phyloP scores from a whole-genome alignment of 2,113 vertebrate genomes.

The Aythya baeri region DNA sequence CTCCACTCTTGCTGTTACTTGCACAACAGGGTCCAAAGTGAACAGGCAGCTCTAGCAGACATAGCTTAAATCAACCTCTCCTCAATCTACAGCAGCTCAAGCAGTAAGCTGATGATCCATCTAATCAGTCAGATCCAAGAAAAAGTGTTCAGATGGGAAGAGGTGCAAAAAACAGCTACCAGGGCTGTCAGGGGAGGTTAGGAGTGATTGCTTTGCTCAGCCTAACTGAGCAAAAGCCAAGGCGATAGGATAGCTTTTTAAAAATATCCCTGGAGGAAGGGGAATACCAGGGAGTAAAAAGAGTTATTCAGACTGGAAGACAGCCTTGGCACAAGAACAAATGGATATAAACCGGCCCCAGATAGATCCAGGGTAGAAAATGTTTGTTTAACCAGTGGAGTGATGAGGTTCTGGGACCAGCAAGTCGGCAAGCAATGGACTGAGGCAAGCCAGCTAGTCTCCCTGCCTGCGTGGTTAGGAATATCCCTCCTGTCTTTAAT shows the following conservation, averaged over 20 bases:
- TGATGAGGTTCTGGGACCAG: neutral
- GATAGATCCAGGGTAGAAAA: neutral
- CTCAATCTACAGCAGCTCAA: neutral
- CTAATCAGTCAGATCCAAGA: neutral
- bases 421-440: neutral
- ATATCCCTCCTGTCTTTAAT: neutral
- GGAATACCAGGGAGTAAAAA: neutral
- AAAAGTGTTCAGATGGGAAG: neutral
- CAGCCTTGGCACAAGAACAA: slow-evolving; percentile 5
- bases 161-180: neutral
- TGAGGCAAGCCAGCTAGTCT: neutral
- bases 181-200: neutral
- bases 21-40: neutral
- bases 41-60: neutral
- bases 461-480: neutral
- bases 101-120: neutral
- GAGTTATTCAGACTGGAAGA: neutral
- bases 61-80: neutral
- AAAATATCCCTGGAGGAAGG: neutral
- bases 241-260: neutral
- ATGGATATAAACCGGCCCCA: neutral
- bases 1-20: neutral
- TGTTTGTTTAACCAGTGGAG: neutral
- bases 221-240: neutral
- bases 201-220: neutral